Conservation (phyloP, 2,797 vertebrate species). For the Phyllotis vaccarum region DNA sequence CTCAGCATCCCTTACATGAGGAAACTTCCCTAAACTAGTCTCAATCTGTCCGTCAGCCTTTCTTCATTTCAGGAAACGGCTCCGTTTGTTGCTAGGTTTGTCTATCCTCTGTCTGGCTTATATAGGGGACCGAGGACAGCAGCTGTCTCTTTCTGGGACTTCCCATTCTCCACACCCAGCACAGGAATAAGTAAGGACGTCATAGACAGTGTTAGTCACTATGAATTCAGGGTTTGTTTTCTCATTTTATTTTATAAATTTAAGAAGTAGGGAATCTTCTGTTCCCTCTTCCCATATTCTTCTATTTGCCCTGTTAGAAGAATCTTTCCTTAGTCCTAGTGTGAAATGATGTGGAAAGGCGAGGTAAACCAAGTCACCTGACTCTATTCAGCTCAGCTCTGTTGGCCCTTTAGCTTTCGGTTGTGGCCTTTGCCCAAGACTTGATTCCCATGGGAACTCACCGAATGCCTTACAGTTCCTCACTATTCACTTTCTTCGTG, state of each 20-base stretch:
- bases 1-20: background rate
- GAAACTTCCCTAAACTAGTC: background rate
- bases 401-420: background rate
- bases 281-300: background rate
- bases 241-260: conserved; percentile 8
- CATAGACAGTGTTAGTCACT: background rate
- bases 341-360: background rate
- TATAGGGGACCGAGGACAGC: background rate
- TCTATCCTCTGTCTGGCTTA: background rate
- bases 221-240: conserved; percentile 10
- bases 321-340: conserved; percentile 29
- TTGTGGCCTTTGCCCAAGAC: background rate
- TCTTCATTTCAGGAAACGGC: background rate
- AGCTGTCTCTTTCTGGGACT: background rate
- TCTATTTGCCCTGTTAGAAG: background rate
- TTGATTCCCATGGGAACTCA: conserved; percentile 26
- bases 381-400: background rate
- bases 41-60: background rate
- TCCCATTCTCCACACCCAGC: background rate
- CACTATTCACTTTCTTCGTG: conserved; percentile 4
- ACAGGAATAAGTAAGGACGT: background rate
- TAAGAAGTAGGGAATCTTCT: background rate
- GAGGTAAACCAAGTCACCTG: background rate
- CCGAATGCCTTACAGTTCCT: background rate
- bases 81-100: background rate